Percentiles rank a stretch among this genome's conserved stretches.
Conservation (phyloP, 2,113 vertebrate species). For the Pseudolaguvia tuberculata region DNA sequence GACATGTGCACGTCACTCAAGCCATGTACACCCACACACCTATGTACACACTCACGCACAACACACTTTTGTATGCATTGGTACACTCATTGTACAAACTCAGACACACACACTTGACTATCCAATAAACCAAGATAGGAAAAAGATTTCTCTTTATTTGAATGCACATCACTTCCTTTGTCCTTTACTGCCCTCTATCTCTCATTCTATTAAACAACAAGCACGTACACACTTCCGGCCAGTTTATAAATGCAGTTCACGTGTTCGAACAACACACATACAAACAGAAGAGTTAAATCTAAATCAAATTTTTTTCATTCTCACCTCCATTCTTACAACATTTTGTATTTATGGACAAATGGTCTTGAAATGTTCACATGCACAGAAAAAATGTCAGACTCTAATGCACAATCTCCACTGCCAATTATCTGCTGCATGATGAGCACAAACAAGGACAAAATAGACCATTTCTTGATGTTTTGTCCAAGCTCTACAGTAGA, state of each 20-base stretch:
- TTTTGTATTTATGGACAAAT: neutral
- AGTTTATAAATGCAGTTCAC: slow-evolving; percentile 15
- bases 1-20: no score
- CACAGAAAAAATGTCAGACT: neutral
- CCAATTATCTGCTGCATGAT: no score
- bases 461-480: neutral
- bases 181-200: slow-evolving; percentile 29
- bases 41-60: neutral
- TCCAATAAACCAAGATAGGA: neutral
- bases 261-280: neutral
- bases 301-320: neutral
- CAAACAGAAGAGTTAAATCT: neutral
- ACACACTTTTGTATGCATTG: no score
- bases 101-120: neutral
- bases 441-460: neutral
- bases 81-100: neutral
- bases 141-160: neutral
- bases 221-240: neutral
- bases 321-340: neutral
- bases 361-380: neutral
- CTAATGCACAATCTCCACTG: neutral
- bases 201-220: neutral
- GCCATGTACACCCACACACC: slow-evolving; percentile 3
- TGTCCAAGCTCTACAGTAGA: neutral
- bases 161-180: neutral